These are phyloP conservation scores for Fistularia tabacaria DNA, from an alignment of 2,797 vertebrate species.

Conservation along the genomic window DNA sequence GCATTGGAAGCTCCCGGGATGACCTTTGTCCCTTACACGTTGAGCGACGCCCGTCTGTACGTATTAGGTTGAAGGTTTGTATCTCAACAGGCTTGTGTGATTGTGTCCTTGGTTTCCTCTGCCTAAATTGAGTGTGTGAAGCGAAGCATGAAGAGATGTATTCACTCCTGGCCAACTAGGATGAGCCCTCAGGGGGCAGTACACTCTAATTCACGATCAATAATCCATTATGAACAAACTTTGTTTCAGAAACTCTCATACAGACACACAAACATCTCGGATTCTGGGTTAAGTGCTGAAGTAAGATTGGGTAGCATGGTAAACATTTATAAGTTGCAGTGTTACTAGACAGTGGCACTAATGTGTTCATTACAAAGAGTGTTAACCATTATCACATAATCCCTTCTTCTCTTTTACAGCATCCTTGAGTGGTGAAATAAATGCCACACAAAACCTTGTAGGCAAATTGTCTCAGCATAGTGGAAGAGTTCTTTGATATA, in stretches of 20 bases:
- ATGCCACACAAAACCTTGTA: not conserved
- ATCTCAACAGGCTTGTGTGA: slow-evolving; percentile 54
- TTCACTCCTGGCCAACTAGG: slow-evolving; percentile 84
- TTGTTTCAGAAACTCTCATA: slow-evolving; percentile 70
- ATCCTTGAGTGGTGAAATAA: not conserved
- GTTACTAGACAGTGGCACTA: too few species aligned
- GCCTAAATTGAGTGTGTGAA: slow-evolving; percentile 75
- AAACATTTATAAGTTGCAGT: not conserved
- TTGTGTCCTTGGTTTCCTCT: slow-evolving; percentile 57
- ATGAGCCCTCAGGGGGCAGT: slow-evolving; percentile 81
- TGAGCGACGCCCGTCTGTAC: slow-evolving; percentile 64
- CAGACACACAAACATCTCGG: slow-evolving; percentile 37
- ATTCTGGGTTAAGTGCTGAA: slow-evolving; percentile 18
- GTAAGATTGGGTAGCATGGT: not conserved
- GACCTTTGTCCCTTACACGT: slow-evolving; percentile 49
- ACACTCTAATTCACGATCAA: slow-evolving; percentile 86
- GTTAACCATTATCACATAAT: not conserved
- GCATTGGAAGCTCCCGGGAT: slow-evolving; percentile 46
- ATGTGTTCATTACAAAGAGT: too few species aligned
- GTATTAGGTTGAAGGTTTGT: slow-evolving; percentile 60
- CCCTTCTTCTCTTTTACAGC: not conserved
- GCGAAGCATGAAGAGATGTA: slow-evolving; percentile 83
- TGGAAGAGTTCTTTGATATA: slow-evolving; percentile 5
- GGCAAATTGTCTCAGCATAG: slow-evolving; percentile 1
- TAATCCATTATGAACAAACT: slow-evolving; percentile 94